Evolutionary conservation across 1,140 invertebrate genomes (phyloP).

Genomic region (Globodera rostochiensis): DNA sequence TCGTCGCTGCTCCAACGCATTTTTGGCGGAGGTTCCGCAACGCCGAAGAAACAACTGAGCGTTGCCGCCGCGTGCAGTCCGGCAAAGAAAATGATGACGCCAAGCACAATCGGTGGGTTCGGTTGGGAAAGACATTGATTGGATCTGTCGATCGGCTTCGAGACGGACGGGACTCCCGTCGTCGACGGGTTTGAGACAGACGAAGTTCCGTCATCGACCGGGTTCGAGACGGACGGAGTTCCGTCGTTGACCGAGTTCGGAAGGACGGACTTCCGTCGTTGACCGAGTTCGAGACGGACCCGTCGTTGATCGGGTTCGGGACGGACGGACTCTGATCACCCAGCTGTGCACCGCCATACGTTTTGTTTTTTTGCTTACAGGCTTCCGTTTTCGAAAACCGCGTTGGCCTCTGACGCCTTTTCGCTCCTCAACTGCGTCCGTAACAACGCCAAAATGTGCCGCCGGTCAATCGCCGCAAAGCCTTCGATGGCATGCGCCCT

Average conservation of each 20-base stretch:
- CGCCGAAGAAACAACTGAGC: slow-evolving; percentile 12
- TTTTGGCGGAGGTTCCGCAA: slow-evolving; percentile 12
- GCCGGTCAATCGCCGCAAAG: neutral
- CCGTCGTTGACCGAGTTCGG: too few species aligned
- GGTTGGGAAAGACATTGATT: neutral
- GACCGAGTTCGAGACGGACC: too few species aligned
- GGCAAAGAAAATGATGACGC: slow-evolving; percentile 17
- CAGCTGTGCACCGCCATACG: neutral
- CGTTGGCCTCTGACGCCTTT: neutral
- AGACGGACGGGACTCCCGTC: too few species aligned
- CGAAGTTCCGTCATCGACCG: too few species aligned
- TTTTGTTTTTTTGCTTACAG: neutral
- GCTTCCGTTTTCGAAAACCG: slow-evolving; percentile 17
- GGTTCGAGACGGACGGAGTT: too few species aligned
- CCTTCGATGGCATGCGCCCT: neutral
- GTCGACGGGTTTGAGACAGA: too few species aligned
- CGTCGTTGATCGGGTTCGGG: neutral
- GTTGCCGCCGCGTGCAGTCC: neutral
- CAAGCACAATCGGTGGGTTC: neutral
- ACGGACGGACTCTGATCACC: neutral
- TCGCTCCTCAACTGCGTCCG: slow-evolving; percentile 1
- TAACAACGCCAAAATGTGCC: neutral
- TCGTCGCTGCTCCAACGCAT: slow-evolving; percentile 23
- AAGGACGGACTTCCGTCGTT: too few species aligned
- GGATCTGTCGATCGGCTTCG: too few species aligned